These are phyloP conservation scores for Drosophila seguyi DNA, from an alignment of 1,140 invertebrate species.

Conservation along the genomic window DNA sequence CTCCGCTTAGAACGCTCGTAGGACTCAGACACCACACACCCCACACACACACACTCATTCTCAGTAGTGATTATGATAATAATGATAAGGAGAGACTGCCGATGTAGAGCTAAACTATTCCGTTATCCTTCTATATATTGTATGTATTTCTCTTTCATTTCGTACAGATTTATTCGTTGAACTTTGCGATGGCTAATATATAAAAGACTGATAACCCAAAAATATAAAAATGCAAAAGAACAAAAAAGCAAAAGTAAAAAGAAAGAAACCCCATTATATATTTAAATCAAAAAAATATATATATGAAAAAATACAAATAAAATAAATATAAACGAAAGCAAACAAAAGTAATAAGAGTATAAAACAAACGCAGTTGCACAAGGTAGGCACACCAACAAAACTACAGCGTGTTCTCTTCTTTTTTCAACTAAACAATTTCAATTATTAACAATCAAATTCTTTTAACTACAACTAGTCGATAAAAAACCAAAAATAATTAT, in stretches of 20 bases:
- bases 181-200: conserved; percentile 85
- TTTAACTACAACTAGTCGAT: conserved; percentile 46
- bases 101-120: conserved; percentile 59
- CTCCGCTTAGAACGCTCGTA: conserved; percentile 13
- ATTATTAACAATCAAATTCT: conserved; percentile 62
- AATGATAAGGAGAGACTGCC: conserved; percentile 42
- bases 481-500: conserved; percentile 20
- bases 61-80: conserved; percentile 21
- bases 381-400: conserved; percentile 84
- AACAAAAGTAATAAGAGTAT: conserved; percentile 75
- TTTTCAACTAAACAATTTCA: conserved; percentile 76
- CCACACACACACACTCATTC: conserved; percentile 28
- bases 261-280: conserved; percentile 66
- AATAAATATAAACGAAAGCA: conserved; percentile 53
- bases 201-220: conserved; percentile 84
- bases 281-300: conserved; percentile 68
- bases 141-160: conserved; percentile 84
- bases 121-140: conserved; percentile 77
- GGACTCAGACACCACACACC: conserved; percentile 14
- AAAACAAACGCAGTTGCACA: conserved; percentile 85
- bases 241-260: conserved; percentile 53
- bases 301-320: conserved; percentile 46
- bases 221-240: conserved; percentile 66
- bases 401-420: conserved; percentile 74
- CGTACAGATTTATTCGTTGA: conserved; percentile 85